Evolutionary conservation across 1,140 invertebrate species (phyloP).

Genomic region (Drosophila bipectinata): DNA sequence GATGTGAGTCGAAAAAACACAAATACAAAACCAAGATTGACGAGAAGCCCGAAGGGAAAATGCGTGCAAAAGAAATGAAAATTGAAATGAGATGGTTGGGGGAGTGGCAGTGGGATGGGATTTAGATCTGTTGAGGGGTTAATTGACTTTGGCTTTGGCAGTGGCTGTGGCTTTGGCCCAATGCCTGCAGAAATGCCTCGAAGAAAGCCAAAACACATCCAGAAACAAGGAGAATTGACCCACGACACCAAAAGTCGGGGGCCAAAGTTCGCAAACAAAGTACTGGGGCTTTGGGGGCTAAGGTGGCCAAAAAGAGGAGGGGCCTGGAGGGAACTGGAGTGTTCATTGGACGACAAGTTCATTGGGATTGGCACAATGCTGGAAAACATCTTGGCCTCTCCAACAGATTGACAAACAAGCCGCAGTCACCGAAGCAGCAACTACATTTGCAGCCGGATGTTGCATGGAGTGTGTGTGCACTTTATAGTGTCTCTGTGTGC

Average conservation of each 20-base stretch:
- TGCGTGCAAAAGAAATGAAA: constrained; percentile 36
- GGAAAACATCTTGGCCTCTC: constrained; percentile 51
- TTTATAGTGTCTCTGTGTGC: not conserved
- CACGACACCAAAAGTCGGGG: constrained; percentile 26
- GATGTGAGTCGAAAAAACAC: constrained; percentile 26
- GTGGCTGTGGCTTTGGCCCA: constrained; percentile 5
- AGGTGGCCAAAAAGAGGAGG: not conserved
- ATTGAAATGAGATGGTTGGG: constrained; percentile 71
- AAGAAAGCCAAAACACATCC: constrained; percentile 5
- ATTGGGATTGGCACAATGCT: constrained; percentile 65
- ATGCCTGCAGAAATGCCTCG: constrained; percentile 24
- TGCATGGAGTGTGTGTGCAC: not conserved
- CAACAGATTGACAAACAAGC: constrained; percentile 81
- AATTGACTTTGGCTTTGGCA: constrained; percentile 62
- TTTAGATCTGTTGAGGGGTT: constrained; percentile 27
- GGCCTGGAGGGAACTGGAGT: not conserved
- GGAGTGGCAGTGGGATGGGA: not conserved
- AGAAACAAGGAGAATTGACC: constrained; percentile 8
- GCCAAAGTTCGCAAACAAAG: constrained; percentile 41
- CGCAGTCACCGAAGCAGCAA: constrained; percentile 75
- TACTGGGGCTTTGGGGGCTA: not conserved
- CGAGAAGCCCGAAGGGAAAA: constrained; percentile 36
- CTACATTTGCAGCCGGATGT: constrained; percentile 48
- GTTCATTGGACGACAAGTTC: constrained; percentile 49
- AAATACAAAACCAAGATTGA: constrained; percentile 27